A percentile compares a stretch with the other conserved stretches of the same genome.
These are phyloP conservation scores for Drosophila simulans DNA, from an alignment of 1,140 invertebrate genomes.

Conservation along the genomic window DNA sequence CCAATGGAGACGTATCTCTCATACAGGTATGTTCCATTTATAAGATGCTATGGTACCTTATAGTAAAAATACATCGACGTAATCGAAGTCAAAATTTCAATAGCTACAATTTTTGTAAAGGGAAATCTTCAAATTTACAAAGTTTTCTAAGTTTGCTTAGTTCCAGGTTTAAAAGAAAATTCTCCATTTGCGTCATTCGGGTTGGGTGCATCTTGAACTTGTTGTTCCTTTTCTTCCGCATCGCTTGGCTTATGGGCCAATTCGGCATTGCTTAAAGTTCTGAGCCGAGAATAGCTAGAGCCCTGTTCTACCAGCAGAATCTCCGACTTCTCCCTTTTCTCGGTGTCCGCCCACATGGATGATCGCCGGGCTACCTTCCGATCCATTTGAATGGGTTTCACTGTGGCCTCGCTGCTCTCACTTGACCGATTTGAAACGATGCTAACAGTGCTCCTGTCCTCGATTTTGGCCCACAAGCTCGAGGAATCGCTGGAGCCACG, in stretches of 20 bases:
- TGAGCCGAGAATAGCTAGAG: background rate
- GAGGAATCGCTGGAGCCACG: constrained; percentile 31
- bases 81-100: background rate
- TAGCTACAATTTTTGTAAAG: background rate
- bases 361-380: background rate
- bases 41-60: background rate
- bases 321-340: constrained; percentile 5
- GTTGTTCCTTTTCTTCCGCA: background rate
- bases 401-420: background rate
- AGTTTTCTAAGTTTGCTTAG: background rate
- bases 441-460: constrained; percentile 18
- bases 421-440: background rate
- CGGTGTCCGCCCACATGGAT: background rate
- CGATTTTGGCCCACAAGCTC: constrained; percentile 38
- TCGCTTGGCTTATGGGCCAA: no score
- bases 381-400: background rate
- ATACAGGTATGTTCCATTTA: constrained; percentile 88
- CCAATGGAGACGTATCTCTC: constrained; percentile 92
- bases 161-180: background rate
- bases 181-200: background rate
- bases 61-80: no score
- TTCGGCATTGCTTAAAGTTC: background rate
- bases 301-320: constrained; percentile 20
- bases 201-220: background rate
- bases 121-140: no score